phyloP scores from a whole-genome alignment of 2,888 invertebrate genomes.

The Amorpha juglandis region DNA sequence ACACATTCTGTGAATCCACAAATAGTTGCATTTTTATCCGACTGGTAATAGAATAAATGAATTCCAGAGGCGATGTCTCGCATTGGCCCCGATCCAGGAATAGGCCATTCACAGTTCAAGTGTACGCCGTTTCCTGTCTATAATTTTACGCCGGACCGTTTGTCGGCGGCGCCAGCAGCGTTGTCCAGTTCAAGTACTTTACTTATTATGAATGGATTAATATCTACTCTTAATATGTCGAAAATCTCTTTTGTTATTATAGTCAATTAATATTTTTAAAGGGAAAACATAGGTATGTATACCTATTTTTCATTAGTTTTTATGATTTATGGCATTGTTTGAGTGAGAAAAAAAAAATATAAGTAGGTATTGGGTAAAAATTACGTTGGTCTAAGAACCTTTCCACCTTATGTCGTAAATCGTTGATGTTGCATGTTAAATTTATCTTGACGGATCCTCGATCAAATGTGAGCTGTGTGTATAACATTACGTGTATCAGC shows the following conservation, averaged over 20 bases:
- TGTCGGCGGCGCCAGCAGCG: constrained; percentile 46
- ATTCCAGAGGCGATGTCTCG: constrained; percentile 36
- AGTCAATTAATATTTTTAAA: too few relatives aligned
- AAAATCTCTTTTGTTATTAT: not conserved
- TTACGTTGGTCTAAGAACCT: too few relatives aligned
- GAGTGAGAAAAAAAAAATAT: too few relatives aligned
- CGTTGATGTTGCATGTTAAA: too few relatives aligned
- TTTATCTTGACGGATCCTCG: too few relatives aligned
- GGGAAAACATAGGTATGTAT: too few relatives aligned
- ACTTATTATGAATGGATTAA: constrained; percentile 11
- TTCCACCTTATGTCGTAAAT: too few relatives aligned
- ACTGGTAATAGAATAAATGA: constrained; percentile 16
- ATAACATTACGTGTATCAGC: too few relatives aligned
- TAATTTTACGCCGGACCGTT: constrained; percentile 52
- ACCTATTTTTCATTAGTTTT: too few relatives aligned
- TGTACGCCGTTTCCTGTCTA: constrained; percentile 68
- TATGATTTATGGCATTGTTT: too few relatives aligned
- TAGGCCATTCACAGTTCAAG: constrained; percentile 72
- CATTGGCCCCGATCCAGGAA: constrained; percentile 73
- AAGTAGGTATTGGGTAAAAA: too few relatives aligned
- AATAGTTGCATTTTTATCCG: constrained; percentile 11
- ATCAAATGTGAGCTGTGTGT: too few relatives aligned
- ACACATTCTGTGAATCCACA: not conserved
- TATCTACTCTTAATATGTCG: not conserved
- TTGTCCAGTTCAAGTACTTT: constrained; percentile 19